Base-by-base conservation (phyloP, 2,888 invertebrate genomes). In the Drosophila multiciliata region DNA sequence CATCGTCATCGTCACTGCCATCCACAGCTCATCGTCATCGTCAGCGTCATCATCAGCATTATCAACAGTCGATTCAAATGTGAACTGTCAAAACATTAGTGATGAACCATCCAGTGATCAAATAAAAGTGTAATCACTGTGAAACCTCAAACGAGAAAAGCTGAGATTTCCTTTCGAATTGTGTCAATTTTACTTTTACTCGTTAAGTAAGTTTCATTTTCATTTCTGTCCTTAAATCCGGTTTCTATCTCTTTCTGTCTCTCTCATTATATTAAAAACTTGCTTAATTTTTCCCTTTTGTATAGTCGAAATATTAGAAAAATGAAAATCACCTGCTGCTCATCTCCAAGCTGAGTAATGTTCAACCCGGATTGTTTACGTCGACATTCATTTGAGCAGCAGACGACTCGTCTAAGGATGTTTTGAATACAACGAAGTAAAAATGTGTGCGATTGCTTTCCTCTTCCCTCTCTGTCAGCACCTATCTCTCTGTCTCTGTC, bases 351-450 rank as follows among this genome's bases (percentile, higher is more conserved):
- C 20, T 40, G 35, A 32, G 23, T 26, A 20, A 29, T 20, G 32
- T n/a, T 57, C 38, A 54, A 33, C 42, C 49, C 66, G 58, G 60
- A 83, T 74, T 75, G 70, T 74, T 78, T 80, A 70, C 58, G 68
- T 36, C 71, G 73, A 86, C 87, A 78, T 85, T 85, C 78, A 85
- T 88, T 88, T 80, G 76, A 83, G 71, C 78, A 74, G 67, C 74
- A 59, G 58, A 52, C 76, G 79, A 87, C 76, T 87, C 70, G 70
- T 80, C 73, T 77, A 78, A 73, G 67, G 78, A 81, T 86, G 78
- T 80, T 88, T 86, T 66, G 76, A 83, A 83, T 81, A 76, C 57
- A 86, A 75, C 62, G 60, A 60, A 60, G 69, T 36, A 63, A 55
- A 70, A 82, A 70, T 84, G 71, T 79, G 53, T 75, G 70, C 60